Percentiles rank a stretch among this genome's conserved stretches.
These are phyloP conservation scores for Carlito syrichta DNA, from an alignment of 2,113 vertebrate genomes.

Conservation along the genomic window DNA sequence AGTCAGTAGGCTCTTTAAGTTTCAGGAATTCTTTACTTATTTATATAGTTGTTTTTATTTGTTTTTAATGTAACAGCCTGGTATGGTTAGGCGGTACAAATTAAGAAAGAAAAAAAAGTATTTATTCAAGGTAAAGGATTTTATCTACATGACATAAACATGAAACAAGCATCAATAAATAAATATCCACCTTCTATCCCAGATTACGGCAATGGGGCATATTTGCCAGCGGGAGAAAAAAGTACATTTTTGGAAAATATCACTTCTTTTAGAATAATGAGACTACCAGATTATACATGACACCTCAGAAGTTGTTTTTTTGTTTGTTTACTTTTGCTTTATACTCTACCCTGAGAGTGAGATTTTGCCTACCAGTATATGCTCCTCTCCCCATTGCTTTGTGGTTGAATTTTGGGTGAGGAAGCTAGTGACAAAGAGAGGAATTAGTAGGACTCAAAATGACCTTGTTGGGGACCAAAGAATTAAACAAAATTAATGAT, in stretches of 20 bases:
- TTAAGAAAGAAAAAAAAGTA: neutral
- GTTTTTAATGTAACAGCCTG: neutral
- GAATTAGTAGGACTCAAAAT: neutral
- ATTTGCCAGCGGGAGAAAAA: neutral
- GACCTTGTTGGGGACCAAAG: neutral
- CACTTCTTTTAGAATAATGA: neutral
- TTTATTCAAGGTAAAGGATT: neutral
- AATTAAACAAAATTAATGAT: neutral
- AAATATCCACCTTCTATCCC: neutral
- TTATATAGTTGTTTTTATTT: neutral
- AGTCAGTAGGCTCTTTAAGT: neutral
- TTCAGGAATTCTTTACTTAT: neutral
- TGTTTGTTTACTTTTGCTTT: neutral
- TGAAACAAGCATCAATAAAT: neutral
- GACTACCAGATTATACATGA: neutral
- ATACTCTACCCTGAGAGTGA: neutral
- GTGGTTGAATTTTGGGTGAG: neutral
- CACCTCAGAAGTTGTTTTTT: neutral
- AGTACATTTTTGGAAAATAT: neutral
- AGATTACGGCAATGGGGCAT: neutral
- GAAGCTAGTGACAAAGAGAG: neutral
- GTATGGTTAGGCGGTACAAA: neutral
- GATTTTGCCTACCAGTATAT: neutral
- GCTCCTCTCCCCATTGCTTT: neutral
- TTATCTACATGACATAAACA: neutral